Base-by-base conservation (phyloP, 2,888 invertebrate species). In the Periphyllus acericola region DNA sequence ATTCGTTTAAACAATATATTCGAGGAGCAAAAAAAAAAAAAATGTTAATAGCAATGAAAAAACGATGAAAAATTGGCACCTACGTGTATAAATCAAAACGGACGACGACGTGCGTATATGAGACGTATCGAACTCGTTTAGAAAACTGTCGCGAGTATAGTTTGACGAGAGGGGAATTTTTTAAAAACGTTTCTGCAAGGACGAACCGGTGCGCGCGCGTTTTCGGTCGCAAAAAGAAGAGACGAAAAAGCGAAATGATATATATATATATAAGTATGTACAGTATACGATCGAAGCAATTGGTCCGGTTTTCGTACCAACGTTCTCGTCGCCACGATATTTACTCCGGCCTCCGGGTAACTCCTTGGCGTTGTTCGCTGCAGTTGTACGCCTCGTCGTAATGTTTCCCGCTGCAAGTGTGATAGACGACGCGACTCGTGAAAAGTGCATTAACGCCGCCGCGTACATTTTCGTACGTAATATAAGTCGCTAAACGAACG, bases 261-360 rank as follows among this genome's bases (percentile, higher is more conserved):
- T n/a, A n/a, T n/a, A n/a, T n/a, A n/a, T n/a, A n/a, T n/a, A n/a
- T n/a, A n/a, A n/a, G n/a, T n/a, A n/a, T n/a, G n/a, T n/a, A n/a
- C n/a, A n/a, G 34, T 55, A 79, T 34, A 55, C 55, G 80, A 68
- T 81, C 68, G 29, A 46, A 68, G 68, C 40, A 81, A 68, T 81
- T 81, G 40, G 81, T 68, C 81, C 81, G 68, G 81, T 81, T 81
- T 68, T 81, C 81, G 40, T 21, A n/a, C n/a, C n/a, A 36, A 66
- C 80, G 55, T 68, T n/a, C 68, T 68, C 68, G 29, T 29, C 68
- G n/a, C 6, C 66, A 11, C 46, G 46, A 46, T 46, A 46, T 46
- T 11, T 14, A 46, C 11, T 46, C 46, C 46, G 46, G 46, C 11
- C 36, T 3, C 4, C 3, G 36, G 6, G 25, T 60, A 60, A 52